Evolutionary conservation across 2,113 vertebrate genomes (phyloP).

Genomic region (Jacana jacana): DNA sequence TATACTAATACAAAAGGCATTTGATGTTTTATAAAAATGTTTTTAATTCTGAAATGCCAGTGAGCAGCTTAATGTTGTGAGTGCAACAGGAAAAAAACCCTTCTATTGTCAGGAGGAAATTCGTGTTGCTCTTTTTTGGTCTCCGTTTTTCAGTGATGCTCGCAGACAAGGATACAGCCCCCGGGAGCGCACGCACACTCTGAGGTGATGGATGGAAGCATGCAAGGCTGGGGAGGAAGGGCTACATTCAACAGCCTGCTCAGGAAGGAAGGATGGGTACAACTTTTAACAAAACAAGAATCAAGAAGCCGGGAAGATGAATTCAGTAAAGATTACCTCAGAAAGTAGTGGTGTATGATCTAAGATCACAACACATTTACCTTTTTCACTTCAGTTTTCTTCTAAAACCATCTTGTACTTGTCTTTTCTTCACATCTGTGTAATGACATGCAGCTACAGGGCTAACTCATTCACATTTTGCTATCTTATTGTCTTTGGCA

Average conservation of each 20-base stretch:
- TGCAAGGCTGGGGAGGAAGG: not conserved
- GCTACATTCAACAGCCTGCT: not conserved
- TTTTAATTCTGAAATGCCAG: not conserved
- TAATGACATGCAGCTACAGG: constrained; percentile 65
- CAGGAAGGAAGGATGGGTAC: not conserved
- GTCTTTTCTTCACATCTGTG: constrained; percentile 48
- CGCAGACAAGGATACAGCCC: not conserved
- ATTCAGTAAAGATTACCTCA: constrained; percentile 54
- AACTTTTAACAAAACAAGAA: constrained; percentile 15
- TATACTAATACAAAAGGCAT: not conserved
- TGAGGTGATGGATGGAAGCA: not conserved
- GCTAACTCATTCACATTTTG: constrained; percentile 46
- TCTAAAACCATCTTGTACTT: constrained; percentile 39
- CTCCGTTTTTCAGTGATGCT: not conserved
- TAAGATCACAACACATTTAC: constrained; percentile 60
- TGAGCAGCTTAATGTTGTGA: not conserved
- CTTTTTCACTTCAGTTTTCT: constrained; percentile 65
- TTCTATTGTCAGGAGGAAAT: not conserved
- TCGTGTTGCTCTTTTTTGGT: not conserved
- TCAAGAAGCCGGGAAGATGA: constrained; percentile 18
- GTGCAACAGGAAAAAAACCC: not conserved
- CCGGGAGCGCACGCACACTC: rapidly evolving
- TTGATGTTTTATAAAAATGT: not conserved
- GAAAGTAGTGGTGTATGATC: constrained; percentile 16
- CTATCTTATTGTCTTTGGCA: constrained; percentile 53